These are phyloP conservation scores for Drosophila incognita DNA, from an alignment of 2,888 invertebrate genomes.

Conservation along the genomic window DNA sequence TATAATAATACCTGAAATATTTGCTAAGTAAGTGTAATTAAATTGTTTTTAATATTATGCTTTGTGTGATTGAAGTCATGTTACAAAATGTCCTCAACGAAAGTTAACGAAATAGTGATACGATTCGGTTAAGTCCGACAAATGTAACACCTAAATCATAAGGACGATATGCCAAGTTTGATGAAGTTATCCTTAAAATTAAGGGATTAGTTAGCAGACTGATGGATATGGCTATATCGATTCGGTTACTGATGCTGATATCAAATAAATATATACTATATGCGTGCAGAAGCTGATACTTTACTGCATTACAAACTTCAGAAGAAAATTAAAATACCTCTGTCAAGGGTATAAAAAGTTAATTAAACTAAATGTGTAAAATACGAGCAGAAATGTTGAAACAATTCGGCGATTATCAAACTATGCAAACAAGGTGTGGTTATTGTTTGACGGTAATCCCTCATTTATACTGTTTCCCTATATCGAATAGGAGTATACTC, in stretches of 20 bases:
- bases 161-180: background rate
- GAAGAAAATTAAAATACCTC: background rate
- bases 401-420: background rate
- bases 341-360: background rate
- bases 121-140: background rate
- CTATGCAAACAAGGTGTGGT: conserved; percentile 2
- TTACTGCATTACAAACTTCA: background rate
- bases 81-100: background rate
- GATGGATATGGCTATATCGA: background rate
- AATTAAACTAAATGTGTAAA: conserved; percentile 6
- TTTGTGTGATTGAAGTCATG: background rate
- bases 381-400: conserved; percentile 2
- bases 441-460: conserved; percentile 2
- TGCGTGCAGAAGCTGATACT: background rate
- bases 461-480: background rate
- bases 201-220: background rate
- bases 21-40: too few relatives aligned
- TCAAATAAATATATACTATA: background rate
- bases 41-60: background rate
- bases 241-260: background rate
- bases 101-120: background rate
- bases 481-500: background rate
- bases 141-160: background rate
- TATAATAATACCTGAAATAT: background rate
- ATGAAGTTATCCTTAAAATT: background rate